phyloP scores from a whole-genome alignment of 2,888 invertebrate species.

The Leptopilina myrica region DNA sequence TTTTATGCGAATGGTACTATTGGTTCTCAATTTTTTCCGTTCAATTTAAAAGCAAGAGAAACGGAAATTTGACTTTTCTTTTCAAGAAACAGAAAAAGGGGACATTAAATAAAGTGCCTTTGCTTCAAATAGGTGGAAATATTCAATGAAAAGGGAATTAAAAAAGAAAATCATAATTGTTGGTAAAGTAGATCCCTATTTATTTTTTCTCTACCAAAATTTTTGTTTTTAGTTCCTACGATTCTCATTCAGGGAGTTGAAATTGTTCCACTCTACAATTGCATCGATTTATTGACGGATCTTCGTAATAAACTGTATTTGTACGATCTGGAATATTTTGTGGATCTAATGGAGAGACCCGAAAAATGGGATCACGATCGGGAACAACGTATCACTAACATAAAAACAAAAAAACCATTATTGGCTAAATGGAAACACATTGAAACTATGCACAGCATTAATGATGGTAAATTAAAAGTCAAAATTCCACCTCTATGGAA shows the following conservation, averaged over 20 bases:
- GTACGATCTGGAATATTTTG: neutral
- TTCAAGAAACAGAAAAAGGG: too few species aligned
- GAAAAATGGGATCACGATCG: neutral
- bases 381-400: neutral
- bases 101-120: too few species aligned
- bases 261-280: neutral
- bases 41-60: neutral
- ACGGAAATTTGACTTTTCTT: neutral
- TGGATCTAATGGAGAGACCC: neutral
- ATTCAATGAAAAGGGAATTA: too few species aligned
- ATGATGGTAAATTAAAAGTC: neutral
- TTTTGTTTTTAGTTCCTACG: neutral
- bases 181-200: neutral
- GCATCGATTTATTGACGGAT: neutral
- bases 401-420: neutral
- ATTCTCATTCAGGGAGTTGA: neutral
- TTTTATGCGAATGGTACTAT: too few species aligned
- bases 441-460: neutral
- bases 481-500: neutral
- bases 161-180: too few species aligned
- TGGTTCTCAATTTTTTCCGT: too few species aligned
- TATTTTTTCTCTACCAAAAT: too few species aligned
- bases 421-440: constrained; percentile 2
- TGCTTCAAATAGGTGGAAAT: too few species aligned
- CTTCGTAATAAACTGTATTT: neutral